Percentiles rank a stretch among this genome's conserved stretches.
Evolutionary conservation across 2,888 invertebrate genomes (phyloP).

Genomic region (Sphinx pinastri): DNA sequence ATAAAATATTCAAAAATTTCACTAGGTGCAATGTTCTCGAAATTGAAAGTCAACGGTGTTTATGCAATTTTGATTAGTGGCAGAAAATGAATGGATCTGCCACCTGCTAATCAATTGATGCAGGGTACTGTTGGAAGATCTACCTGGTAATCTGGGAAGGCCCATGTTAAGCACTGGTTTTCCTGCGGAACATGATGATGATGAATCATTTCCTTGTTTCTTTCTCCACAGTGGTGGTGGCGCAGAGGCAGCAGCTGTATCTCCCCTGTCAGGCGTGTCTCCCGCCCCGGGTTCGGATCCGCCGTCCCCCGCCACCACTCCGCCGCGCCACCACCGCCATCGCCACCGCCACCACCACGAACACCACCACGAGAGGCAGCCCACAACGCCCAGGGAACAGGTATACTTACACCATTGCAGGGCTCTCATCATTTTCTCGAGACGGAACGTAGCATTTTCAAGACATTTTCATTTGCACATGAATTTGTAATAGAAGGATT

Average conservation of each 20-base stretch:
- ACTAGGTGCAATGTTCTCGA: too few species aligned
- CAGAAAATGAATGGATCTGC: too few species aligned
- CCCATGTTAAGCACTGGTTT: background rate
- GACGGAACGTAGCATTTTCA: too few species aligned
- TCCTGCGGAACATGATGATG: too few species aligned
- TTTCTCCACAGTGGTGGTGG: constrained; percentile 36
- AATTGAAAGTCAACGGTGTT: too few species aligned
- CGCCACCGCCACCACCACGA: constrained; percentile 34
- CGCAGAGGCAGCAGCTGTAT: constrained; percentile 34
- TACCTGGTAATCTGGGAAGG: background rate
- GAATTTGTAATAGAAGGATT: too few species aligned
- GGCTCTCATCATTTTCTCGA: too few species aligned
- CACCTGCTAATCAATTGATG: too few species aligned
- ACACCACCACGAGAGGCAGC: constrained; percentile 23
- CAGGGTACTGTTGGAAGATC: too few species aligned
- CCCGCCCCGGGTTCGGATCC: constrained; percentile 27
- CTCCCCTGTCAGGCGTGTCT: constrained; percentile 34
- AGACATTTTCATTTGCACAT: too few species aligned
- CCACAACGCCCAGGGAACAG: constrained; percentile 2
- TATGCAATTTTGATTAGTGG: too few species aligned
- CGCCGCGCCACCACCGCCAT: constrained; percentile 38
- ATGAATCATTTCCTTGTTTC: background rate
- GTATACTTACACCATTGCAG: background rate
- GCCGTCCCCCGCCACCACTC: constrained; percentile 36
- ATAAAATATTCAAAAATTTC: too few species aligned